phyloP scores from a whole-genome alignment of 2,113 vertebrate species.

The Chaenogobius annularis region DNA sequence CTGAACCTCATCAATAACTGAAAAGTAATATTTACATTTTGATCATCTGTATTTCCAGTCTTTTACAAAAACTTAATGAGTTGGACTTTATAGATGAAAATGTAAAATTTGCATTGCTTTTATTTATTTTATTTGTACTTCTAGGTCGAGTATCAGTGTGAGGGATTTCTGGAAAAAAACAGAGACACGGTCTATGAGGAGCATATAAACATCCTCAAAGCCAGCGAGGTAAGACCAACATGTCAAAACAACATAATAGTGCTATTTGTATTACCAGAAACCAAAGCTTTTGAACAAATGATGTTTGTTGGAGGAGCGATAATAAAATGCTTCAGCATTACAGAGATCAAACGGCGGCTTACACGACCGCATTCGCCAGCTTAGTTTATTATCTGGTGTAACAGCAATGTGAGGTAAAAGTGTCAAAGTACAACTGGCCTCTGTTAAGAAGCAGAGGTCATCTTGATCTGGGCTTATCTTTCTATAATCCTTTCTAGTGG shows the following conservation, averaged over 20 bases:
- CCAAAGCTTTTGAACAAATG: background rate
- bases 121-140: background rate
- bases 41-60: background rate
- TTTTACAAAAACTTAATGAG: background rate
- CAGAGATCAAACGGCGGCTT: background rate
- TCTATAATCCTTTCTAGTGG: background rate
- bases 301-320: background rate
- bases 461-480: background rate
- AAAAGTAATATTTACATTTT: background rate
- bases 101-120: background rate
- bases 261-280: background rate
- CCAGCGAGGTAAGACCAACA: conserved; percentile 82
- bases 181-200: conserved; percentile 90
- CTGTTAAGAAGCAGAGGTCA: background rate
- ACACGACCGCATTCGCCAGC: background rate
- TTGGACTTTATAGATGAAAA: background rate
- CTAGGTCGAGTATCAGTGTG: conserved; percentile 91
- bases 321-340: background rate
- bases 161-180: conserved; percentile 92
- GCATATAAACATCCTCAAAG: conserved; percentile 93
- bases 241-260: background rate
- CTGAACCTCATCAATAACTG: background rate
- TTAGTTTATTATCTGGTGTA: conserved; percentile 1
- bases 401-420: background rate
- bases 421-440: background rate